A percentile compares a stretch with the other conserved stretches of the same genome.
These are phyloP conservation scores for Vicugna pacos DNA, from an alignment of 2,113 vertebrate species.

Conservation along the genomic window DNA sequence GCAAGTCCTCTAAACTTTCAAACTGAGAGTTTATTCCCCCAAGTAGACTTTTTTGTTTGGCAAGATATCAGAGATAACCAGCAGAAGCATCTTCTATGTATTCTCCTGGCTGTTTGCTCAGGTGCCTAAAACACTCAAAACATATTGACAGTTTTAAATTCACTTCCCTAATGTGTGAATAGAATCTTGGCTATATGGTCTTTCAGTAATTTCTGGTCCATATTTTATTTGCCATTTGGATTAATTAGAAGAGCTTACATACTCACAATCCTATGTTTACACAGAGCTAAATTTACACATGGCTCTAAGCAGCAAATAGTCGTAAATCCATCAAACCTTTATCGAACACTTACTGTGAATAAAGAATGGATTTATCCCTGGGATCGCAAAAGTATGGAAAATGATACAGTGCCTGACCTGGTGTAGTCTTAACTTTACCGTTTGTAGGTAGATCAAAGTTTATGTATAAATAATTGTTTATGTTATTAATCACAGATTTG, in stretches of 20 bases:
- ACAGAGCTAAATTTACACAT: slow-evolving; percentile 43
- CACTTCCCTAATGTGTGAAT: slow-evolving; percentile 30
- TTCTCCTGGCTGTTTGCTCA: slow-evolving; percentile 26
- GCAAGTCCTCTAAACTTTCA: neutral
- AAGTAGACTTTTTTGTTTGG: neutral
- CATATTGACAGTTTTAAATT: slow-evolving; percentile 2
- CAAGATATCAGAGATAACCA: neutral
- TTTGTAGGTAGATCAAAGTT: neutral
- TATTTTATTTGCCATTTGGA: slow-evolving; percentile 68
- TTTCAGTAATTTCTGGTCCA: slow-evolving; percentile 60
- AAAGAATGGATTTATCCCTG: neutral
- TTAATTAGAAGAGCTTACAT: slow-evolving; percentile 44
- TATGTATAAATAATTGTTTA: neutral
- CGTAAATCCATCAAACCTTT: slow-evolving; percentile 34
- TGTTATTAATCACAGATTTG: neutral
- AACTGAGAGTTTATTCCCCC: neutral
- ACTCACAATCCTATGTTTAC: slow-evolving; percentile 46
- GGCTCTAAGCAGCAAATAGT: slow-evolving; percentile 52
- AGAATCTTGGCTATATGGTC: slow-evolving; percentile 9
- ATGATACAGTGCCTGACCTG: neutral
- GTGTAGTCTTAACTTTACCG: neutral
- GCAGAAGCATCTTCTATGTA: neutral
- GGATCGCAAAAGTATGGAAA: neutral
- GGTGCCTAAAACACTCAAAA: neutral
- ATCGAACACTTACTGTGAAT: slow-evolving; percentile 5